These are phyloP conservation scores for Heliconius sara DNA, from an alignment of 2,888 invertebrate species.

Conservation along the genomic window DNA sequence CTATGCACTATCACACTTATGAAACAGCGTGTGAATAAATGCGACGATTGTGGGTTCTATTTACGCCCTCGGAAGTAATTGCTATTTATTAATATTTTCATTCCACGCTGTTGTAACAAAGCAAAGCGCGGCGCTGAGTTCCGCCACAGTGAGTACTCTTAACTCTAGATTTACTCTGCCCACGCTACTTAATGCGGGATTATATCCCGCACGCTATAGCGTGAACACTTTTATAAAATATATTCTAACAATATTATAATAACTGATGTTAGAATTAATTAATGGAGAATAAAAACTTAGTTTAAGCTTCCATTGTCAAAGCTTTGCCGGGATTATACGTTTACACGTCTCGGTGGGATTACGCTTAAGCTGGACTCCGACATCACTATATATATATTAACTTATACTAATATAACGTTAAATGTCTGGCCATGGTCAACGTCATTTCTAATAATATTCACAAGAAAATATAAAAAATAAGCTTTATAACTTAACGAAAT, in stretches of 20 bases:
- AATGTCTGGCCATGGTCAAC: too few species aligned
- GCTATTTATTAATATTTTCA: background rate
- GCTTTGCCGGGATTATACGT: constrained; percentile 38
- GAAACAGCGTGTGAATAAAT: too few species aligned
- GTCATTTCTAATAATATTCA: too few species aligned
- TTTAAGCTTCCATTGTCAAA: constrained; percentile 35
- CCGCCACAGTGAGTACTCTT: too few species aligned
- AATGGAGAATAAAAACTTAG: constrained; percentile 37
- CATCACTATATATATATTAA: constrained; percentile 26
- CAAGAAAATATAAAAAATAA: too few species aligned
- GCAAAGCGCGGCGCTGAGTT: background rate
- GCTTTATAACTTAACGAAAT: too few species aligned
- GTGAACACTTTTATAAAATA: background rate
- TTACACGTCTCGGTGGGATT: constrained; percentile 39
- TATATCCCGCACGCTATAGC: too few species aligned
- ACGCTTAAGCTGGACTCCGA: constrained; percentile 32
- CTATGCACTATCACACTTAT: too few species aligned
- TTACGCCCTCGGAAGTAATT: too few species aligned
- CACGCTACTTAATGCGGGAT: background rate
- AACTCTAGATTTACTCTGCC: background rate
- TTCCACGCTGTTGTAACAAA: background rate
- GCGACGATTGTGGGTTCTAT: too few species aligned
- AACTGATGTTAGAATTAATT: background rate
- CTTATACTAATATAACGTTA: background rate
- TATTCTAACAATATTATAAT: background rate